Conservation (phyloP, 2,888 invertebrate species). For the Octodonta nipae region DNA sequence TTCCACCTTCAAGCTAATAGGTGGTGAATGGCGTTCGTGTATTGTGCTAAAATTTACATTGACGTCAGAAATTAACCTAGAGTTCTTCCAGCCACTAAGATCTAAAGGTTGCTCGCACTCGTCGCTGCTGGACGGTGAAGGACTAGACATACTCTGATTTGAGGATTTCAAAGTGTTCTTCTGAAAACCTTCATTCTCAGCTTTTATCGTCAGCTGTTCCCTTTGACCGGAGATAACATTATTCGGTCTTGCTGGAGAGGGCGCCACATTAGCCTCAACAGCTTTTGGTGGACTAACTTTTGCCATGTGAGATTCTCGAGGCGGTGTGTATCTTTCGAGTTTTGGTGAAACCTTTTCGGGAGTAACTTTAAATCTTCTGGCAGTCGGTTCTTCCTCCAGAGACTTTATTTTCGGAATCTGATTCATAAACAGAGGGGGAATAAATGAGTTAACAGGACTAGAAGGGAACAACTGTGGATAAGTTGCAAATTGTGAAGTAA, state of each 20-base stretch:
- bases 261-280: slow-evolving; percentile 52
- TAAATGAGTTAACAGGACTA: slow-evolving; percentile 39
- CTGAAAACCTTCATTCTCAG: slow-evolving; percentile 23
- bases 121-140: slow-evolving; percentile 29
- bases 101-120: slow-evolving; percentile 59
- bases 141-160: slow-evolving; percentile 18
- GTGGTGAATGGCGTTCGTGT: slow-evolving; percentile 4
- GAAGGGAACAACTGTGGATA: slow-evolving; percentile 32
- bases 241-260: slow-evolving; percentile 50
- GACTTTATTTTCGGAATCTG: slow-evolving; percentile 34
- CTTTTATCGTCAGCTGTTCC: slow-evolving; percentile 8
- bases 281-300: slow-evolving; percentile 50
- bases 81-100: slow-evolving; percentile 42
- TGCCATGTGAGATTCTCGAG: slow-evolving; percentile 33
- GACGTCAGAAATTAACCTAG: slow-evolving; percentile 5
- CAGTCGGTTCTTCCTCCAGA: slow-evolving; percentile 36
- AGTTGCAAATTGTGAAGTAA: slow-evolving; percentile 46
- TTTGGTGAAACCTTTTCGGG: slow-evolving; percentile 8
- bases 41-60: neutral
- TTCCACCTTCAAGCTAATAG: slow-evolving; percentile 39
- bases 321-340: slow-evolving; percentile 43
- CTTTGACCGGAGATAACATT: slow-evolving; percentile 3
- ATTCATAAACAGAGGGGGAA: slow-evolving; percentile 53
- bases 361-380: slow-evolving; percentile 9
- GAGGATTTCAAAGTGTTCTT: slow-evolving; percentile 26